Conservation (phyloP, 2,113 vertebrate genomes). For the Cebus imitator region DNA sequence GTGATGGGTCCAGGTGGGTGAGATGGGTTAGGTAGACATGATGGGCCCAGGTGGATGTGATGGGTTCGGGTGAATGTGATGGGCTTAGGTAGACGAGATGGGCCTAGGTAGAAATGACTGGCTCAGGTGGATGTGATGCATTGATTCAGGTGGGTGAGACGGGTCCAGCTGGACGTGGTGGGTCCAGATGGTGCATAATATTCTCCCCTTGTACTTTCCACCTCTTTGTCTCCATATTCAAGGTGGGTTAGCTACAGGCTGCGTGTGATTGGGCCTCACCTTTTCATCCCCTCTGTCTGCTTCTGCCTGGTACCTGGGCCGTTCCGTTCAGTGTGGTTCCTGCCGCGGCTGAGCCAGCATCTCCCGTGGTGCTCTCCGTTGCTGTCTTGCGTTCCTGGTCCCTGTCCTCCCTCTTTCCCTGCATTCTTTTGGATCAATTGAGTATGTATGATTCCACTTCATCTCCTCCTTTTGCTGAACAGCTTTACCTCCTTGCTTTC, state of each 20-base stretch:
- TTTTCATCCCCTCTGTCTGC: accelerated
- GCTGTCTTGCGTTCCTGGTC: too few relatives aligned
- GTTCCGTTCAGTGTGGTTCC: accelerated
- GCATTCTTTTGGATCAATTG: not conserved
- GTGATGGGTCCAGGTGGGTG: too few relatives aligned
- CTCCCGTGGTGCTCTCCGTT: accelerated
- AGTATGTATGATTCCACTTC: not conserved
- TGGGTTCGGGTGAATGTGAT: too few relatives aligned
- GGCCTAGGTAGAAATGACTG: too few relatives aligned
- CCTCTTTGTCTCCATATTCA: not conserved
- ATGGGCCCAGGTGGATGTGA: too few relatives aligned
- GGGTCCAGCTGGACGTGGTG: too few relatives aligned
- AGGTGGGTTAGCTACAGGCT: accelerated
- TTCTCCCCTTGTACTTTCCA: not conserved
- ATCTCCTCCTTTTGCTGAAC: not conserved
- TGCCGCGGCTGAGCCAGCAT: accelerated
- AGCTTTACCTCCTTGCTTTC: not conserved
- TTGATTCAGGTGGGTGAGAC: not conserved
- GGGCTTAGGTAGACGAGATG: too few relatives aligned
- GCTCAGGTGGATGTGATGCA: too few relatives aligned
- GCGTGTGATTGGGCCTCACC: not conserved
- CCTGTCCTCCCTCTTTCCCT: not conserved
- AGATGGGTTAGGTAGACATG: too few relatives aligned
- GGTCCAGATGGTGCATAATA: accelerated
- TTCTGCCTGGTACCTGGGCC: not conserved